A percentile compares a stretch with the other conserved stretches of the same genome.
Conservation (phyloP, 2,888 invertebrate genomes). For the Gymnocheta viridis region DNA sequence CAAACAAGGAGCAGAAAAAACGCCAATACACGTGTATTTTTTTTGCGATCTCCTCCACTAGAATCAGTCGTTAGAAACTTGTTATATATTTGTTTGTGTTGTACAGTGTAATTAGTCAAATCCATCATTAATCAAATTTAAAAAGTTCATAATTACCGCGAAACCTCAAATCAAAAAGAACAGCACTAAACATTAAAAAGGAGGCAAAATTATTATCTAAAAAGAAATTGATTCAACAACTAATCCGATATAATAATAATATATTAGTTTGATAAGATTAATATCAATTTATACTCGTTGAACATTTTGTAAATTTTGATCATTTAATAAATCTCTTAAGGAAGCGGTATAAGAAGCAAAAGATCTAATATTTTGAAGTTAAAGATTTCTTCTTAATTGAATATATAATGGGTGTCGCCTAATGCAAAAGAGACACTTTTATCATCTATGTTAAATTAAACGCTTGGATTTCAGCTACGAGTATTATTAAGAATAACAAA, state of each 20-base stretch:
- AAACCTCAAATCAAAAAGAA: background rate
- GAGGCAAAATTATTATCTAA: background rate
- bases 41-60: no score
- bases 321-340: background rate
- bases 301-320: background rate
- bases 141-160: background rate
- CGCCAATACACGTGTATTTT: no score
- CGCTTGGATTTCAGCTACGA: no score
- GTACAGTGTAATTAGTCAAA: background rate
- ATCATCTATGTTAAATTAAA: no score
- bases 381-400: background rate
- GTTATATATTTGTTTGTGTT: no score
- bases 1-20: no score
- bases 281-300: constrained; percentile 23
- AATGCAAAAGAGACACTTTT: background rate
- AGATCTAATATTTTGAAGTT: background rate
- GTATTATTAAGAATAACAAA: background rate
- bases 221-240: constrained; percentile 34
- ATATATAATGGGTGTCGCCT: background rate
- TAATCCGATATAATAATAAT: constrained; percentile 39
- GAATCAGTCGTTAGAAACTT: no score
- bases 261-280: constrained; percentile 11
- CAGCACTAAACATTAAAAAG: background rate
- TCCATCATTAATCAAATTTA: constrained; percentile 28
- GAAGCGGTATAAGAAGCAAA: background rate